Evolutionary conservation across 2,113 vertebrate genomes (phyloP), one percentile per base, ranked within the genome.

Genomic region (Barnardius zonarius): DNA sequence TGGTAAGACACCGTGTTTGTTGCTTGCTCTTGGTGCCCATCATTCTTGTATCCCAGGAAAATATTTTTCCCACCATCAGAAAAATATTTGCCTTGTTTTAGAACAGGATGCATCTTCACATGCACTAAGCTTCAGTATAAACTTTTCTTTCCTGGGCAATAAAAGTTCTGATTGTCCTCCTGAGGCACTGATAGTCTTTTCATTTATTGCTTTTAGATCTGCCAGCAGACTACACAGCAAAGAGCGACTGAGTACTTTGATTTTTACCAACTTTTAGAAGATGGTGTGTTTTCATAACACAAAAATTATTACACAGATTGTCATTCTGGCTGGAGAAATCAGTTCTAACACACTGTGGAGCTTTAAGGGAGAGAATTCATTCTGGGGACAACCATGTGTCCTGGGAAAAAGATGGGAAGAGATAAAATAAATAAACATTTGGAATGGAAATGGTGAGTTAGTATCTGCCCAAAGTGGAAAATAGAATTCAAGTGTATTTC

Each of bases 361-460:
- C 81, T 96, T 94, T 94, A 83, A 92, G 79, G 68, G 84, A 39
- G 55, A 81, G 73, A 96, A 93, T 72, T 95, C 17, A 5, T 77
- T 95, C 84, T 79, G 82, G 79, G 79, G 81, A 88, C 89, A 92
- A 57, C 35, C 39, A 59, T 35, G 37, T 94, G 78, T 95, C 68
- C 23, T 97, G 95, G 94, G 95, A 96, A 97, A 94, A 88, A 92
- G 76, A 92, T 72, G 96, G 98, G 97, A 98, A 97, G 95, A 96
- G 97, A 98, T 98, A 98, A 96, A 98, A 97, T 94, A 98, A 96
- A 97, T 95, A 95, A 98, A 97, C 74, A 69, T 91, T 94, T 95
- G 83, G 93, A 95, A 91, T 96, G 85, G 85, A 96, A 97, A 96
- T 79, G 51, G 18, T 81, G 84, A 97, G 83, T 92, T 96, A 83